Conservation (phyloP, 2,797 vertebrate genomes). For the Coluber constrictor region DNA sequence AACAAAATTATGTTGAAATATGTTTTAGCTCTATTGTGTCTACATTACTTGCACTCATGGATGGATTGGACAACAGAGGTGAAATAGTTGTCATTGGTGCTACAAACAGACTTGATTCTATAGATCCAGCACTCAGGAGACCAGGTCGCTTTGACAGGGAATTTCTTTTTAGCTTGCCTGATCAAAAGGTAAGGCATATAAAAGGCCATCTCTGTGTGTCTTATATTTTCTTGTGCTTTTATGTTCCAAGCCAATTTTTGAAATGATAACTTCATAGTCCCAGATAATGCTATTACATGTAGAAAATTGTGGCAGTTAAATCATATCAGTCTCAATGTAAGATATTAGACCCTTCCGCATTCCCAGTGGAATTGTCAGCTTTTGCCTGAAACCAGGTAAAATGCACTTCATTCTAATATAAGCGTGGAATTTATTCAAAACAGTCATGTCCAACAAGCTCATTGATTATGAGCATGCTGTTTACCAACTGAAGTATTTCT, state of each 20-base stretch:
- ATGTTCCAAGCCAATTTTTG: not conserved
- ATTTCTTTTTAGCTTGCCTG: slow-evolving; percentile 97
- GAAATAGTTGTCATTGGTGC: slow-evolving; percentile 99
- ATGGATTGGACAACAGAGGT: slow-evolving; percentile 97
- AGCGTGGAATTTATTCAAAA: not conserved
- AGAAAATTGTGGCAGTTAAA: not conserved
- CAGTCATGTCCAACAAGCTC: not conserved
- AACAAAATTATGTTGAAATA: slow-evolving; percentile 33
- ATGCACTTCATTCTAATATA: not conserved
- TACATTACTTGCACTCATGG: slow-evolving; percentile 97
- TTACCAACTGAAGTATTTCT: not conserved
- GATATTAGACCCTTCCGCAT: not conserved
- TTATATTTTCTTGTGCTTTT: not conserved
- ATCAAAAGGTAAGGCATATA: slow-evolving; percentile 84
- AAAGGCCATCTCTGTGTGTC: not conserved
- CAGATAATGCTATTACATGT: not conserved
- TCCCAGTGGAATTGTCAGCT: not conserved
- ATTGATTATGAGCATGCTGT: not conserved
- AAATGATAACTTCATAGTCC: not conserved
- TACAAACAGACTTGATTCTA: slow-evolving; percentile 99
- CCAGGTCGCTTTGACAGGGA: slow-evolving; percentile 99
- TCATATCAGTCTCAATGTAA: not conserved
- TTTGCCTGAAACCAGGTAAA: not conserved
- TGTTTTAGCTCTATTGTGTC: slow-evolving; percentile 92
- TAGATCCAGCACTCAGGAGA: slow-evolving; percentile 99